Base-by-base conservation (phyloP, 2,888 invertebrate genomes). In the Cheilosia vernalis region DNA sequence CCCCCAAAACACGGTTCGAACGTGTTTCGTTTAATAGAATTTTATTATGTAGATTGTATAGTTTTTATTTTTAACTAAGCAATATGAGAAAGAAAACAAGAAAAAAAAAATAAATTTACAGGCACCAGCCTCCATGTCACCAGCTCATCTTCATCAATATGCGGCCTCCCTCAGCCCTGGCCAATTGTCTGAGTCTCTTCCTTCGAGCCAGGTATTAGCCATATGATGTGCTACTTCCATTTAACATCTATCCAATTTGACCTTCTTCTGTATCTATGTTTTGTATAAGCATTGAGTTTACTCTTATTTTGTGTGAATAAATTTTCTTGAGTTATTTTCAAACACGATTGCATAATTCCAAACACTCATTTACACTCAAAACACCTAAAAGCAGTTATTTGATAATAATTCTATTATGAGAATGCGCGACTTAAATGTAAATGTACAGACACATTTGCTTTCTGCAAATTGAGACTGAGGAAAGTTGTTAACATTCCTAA, bases 121-220 rank as follows among this genome's bases (percentile, higher is more conserved):
- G 96, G 97, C 97, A 91, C 97, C 97, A 89, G 97, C 97, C 92
- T 96, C 96, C 91, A 97, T 97, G 96, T 97, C 97, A 87, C 96
- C 97, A 88, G 96, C 97, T 92, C 97, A 96, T 93, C 94, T 95
- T 91, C 95, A 95, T 93, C 95, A 95, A 93, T 95, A 95, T 92
- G 95, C 95, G 91, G 93, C 94, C 89, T 93, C 94, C 88, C 91
- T 93, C 91, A 93, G 93, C 89, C 93, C 93, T 88, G 93, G 93
- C 89, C 94, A 94, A 92, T 93, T 95, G 89, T 95, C 95, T 89
- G 96, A 96, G 93, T 95, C 95, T 90, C 95, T 96, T 92, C 96
- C 96, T 90, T 94, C 95, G 91, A 96, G 96, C 93, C 96, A 96
- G 96, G 96, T 96, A 94, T 90, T 92, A 91, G 63, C 66, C 74